These are phyloP conservation scores for Orientallactaga sibirica DNA, from an alignment of 2,797 vertebrate genomes.

Conservation along the genomic window DNA sequence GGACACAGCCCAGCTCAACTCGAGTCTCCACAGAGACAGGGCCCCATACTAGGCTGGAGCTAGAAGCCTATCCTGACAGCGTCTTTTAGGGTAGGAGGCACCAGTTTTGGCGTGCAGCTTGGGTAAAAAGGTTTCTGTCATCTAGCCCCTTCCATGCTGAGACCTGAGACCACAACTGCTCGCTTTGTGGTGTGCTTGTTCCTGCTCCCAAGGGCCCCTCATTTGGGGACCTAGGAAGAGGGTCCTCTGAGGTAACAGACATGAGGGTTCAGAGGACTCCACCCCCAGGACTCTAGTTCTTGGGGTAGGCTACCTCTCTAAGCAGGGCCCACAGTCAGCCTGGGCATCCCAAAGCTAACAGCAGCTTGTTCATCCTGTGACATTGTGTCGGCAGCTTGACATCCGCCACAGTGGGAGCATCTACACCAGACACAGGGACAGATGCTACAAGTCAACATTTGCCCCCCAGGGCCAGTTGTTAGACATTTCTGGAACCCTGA, in stretches of 20 bases:
- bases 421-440: neutral
- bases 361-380: fast-evolving
- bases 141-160: neutral
- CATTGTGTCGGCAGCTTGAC: fast-evolving
- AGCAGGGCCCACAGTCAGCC: fast-evolving
- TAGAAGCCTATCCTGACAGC: too few relatives aligned
- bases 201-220: neutral
- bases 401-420: fast-evolving
- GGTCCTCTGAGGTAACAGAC: fast-evolving
- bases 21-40: neutral
- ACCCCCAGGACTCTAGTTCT: too few relatives aligned
- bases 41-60: neutral
- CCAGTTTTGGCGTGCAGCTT: neutral
- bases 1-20: too few relatives aligned
- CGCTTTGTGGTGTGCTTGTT: neutral
- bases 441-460: too few relatives aligned
- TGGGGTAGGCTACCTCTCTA: neutral
- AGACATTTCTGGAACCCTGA: neutral
- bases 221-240: neutral
- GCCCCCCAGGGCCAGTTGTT: too few relatives aligned
- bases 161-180: fast-evolving
- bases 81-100: neutral
- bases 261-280: fast-evolving
- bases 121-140: neutral
- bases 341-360: fast-evolving